A percentile compares a stretch with the other conserved stretches of the same genome.
phyloP scores from a whole-genome alignment of 2,113 vertebrate genomes.

The Ciconia maguari region DNA sequence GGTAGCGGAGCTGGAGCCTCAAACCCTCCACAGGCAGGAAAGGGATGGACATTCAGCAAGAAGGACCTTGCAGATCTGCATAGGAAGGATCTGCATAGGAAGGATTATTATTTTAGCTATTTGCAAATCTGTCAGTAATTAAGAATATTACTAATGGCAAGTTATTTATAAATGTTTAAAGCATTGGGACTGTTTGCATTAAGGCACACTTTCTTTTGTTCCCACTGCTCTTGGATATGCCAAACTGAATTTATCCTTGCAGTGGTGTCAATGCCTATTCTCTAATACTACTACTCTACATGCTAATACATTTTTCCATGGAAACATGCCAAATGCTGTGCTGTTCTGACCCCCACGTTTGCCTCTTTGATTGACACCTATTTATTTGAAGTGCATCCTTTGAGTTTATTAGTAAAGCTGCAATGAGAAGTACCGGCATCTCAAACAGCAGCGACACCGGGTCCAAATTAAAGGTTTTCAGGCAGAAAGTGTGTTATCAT shows the following conservation, averaged over 20 bases:
- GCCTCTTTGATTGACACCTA: background rate
- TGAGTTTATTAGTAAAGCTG: background rate
- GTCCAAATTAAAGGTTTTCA: background rate
- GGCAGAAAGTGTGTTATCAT: background rate
- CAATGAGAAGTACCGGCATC: background rate
- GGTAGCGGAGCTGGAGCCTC: background rate
- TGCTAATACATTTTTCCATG: background rate
- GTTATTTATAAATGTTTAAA: background rate
- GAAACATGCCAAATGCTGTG: background rate
- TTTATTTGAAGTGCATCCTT: background rate
- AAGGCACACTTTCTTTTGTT: background rate
- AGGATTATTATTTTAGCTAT: background rate
- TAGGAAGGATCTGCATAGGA: background rate
- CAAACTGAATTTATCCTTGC: background rate
- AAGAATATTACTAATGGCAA: background rate
- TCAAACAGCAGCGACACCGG: background rate
- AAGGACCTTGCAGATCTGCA: background rate
- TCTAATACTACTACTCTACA: background rate
- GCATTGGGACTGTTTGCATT: background rate
- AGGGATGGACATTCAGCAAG: background rate
- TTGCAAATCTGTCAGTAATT: background rate
- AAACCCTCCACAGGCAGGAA: background rate
- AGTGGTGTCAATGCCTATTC: background rate
- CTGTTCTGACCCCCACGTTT: background rate
- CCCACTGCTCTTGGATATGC: background rate